Conservation (phyloP, 2,888 invertebrate genomes). For the Pseudanteris insignis region DNA sequence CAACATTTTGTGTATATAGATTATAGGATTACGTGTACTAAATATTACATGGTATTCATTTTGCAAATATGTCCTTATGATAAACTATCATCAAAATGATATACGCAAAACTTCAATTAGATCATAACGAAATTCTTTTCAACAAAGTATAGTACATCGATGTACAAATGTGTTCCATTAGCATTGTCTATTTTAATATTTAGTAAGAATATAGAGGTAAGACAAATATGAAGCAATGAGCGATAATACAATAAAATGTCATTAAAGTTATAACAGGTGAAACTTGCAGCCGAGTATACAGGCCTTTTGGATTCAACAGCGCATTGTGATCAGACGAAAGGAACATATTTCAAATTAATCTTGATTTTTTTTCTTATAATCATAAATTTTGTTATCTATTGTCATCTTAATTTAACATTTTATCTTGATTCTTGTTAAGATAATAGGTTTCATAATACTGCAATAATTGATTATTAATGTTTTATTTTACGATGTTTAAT, state of each 20-base stretch:
- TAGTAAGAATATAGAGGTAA: slow-evolving; percentile 26
- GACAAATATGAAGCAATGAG: slow-evolving; percentile 4
- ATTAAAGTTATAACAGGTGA: slow-evolving; percentile 31
- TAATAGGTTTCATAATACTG: slow-evolving; percentile 12
- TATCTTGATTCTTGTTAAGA: slow-evolving; percentile 9
- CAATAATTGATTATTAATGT: slow-evolving; percentile 17
- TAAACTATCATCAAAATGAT: slow-evolving; percentile 2
- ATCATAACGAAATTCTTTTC: slow-evolving; percentile 14
- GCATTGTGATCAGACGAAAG: slow-evolving; percentile 10
- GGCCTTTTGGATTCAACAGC: slow-evolving; percentile 25
- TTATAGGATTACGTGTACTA: slow-evolving; percentile 8
- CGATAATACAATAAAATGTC: slow-evolving; percentile 4
- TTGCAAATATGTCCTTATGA: slow-evolving; percentile 13
- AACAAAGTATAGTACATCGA: slow-evolving; percentile 19
- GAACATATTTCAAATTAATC: slow-evolving; percentile 5
- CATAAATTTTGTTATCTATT: too few species aligned
- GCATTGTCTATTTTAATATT: slow-evolving; percentile 40
- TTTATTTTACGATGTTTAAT: slow-evolving; percentile 18
- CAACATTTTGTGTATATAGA: slow-evolving; percentile 24
- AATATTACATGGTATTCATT: slow-evolving; percentile 30
- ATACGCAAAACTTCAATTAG: slow-evolving; percentile 5
- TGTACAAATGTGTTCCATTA: slow-evolving; percentile 43
- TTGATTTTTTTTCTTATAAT: too few species aligned
- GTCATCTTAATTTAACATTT: slow-evolving; percentile 13
- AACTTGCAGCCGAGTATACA: slow-evolving; percentile 19